These are phyloP conservation scores for Drosophila birchii DNA, from an alignment of 2,888 invertebrate species.

Conservation along the genomic window DNA sequence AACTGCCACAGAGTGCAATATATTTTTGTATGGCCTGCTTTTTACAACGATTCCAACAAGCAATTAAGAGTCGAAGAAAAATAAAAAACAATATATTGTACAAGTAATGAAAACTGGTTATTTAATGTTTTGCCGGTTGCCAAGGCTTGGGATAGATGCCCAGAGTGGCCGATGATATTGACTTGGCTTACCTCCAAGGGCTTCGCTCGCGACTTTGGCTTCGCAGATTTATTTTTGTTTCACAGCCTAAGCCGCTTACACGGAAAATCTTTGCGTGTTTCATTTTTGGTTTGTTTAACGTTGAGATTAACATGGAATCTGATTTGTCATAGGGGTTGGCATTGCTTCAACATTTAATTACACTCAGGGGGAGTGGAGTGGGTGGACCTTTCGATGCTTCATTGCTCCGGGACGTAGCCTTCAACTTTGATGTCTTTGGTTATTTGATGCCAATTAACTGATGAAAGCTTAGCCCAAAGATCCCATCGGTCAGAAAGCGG, in stretches of 20 bases:
- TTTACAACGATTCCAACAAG: conserved; percentile 33
- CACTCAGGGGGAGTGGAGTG: conserved; percentile 30
- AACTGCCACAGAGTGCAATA: conserved; percentile 30
- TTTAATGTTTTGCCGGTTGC: conserved; percentile 37
- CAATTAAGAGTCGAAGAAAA: conserved; percentile 42
- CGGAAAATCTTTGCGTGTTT: conserved; percentile 75
- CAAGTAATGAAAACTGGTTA: conserved; percentile 27
- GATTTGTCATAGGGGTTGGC: conserved; percentile 72
- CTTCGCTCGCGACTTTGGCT: conserved; percentile 36
- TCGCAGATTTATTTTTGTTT: conserved; percentile 50
- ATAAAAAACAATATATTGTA: conserved; percentile 2
- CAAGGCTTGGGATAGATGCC: conserved; percentile 19
- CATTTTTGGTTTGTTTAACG: conserved; percentile 71
- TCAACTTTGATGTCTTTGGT: conserved; percentile 63
- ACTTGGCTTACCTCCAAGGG: conserved; percentile 43
- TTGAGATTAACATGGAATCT: conserved; percentile 67
- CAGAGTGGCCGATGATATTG: conserved; percentile 45
- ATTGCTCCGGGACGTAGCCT: conserved; percentile 20
- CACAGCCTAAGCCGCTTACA: conserved; percentile 67
- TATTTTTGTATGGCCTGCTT: conserved; percentile 26
- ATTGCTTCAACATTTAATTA: conserved; percentile 66
- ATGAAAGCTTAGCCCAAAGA: conserved; percentile 42
- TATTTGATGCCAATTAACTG: conserved; percentile 73
- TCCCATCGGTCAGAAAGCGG: conserved; percentile 21
- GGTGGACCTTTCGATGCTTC: conserved; percentile 16